These are phyloP conservation scores for Erebia aethiops DNA, from an alignment of 2,888 invertebrate genomes.

Conservation along the genomic window DNA sequence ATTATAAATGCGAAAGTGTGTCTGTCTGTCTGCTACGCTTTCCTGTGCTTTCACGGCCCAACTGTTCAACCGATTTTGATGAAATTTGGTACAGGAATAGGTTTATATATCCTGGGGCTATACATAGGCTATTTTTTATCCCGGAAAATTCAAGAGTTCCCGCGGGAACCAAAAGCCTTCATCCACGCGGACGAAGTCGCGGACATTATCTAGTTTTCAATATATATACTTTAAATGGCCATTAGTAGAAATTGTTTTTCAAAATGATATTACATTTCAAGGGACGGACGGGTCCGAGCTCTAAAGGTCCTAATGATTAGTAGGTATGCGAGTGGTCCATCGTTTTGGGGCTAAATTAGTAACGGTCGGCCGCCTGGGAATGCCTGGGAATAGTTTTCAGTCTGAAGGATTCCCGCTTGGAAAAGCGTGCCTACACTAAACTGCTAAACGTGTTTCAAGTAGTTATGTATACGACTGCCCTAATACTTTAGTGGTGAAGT, in stretches of 20 bases:
- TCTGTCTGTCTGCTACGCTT: no score
- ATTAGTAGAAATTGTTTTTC: conserved; percentile 34
- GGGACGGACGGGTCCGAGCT: conserved; percentile 24
- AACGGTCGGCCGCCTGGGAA: conserved; percentile 51
- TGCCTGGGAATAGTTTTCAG: conserved; percentile 54
- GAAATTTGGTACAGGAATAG: no score
- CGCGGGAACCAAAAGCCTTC: no score
- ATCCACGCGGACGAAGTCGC: neutral
- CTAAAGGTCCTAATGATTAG: conserved; percentile 30
- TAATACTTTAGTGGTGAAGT: conserved; percentile 7
- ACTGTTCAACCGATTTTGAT: no score
- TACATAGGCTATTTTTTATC: no score
- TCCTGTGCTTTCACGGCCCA: no score
- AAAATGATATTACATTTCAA: conserved; percentile 30
- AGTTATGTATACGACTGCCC: neutral
- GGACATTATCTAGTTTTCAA: neutral
- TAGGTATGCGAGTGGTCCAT: conserved; percentile 37
- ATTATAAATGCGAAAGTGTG: no score
- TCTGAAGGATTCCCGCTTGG: conserved; percentile 42
- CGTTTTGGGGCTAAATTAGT: conserved; percentile 39
- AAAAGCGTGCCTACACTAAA: conserved; percentile 26
- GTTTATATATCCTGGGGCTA: no score
- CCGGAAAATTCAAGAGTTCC: no score
- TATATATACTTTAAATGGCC: neutral
- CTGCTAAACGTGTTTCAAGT: conserved; percentile 25